These are phyloP conservation scores for Mesochorus sp. DNA, from an alignment of 2,888 invertebrate species.

Conservation along the genomic window DNA sequence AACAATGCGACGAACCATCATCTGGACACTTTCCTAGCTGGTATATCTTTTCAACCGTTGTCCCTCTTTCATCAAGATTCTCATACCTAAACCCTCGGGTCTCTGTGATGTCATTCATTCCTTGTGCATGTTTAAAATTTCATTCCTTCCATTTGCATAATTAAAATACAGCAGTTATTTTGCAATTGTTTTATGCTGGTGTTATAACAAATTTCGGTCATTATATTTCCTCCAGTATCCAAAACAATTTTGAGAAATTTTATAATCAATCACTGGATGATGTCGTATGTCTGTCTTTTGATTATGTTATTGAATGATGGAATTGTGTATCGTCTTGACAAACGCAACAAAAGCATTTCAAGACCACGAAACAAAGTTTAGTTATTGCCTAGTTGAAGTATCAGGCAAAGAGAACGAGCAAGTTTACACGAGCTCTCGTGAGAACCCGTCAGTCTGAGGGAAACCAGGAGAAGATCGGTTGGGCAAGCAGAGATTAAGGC, in stretches of 20 bases:
- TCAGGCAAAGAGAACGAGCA: slow-evolving; percentile 3
- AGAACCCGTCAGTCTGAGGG: slow-evolving; percentile 17
- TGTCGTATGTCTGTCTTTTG: background rate
- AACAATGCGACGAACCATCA: slow-evolving; percentile 72
- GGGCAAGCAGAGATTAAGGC: slow-evolving; percentile 73
- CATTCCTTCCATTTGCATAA: slow-evolving; percentile 76
- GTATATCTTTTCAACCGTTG: slow-evolving; percentile 49
- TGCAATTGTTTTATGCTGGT: background rate
- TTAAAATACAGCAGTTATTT: slow-evolving; percentile 73
- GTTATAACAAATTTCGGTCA: background rate
- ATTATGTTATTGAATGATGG: background rate
- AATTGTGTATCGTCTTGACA: background rate
- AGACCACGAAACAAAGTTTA: background rate
- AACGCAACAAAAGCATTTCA: background rate
- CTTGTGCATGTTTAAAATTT: slow-evolving; percentile 69
- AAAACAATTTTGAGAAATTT: too few relatives aligned
- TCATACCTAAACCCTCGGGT: slow-evolving; percentile 26
- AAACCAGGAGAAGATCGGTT: slow-evolving; percentile 63
- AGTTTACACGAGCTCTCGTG: slow-evolving; percentile 20
- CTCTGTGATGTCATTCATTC: slow-evolving; percentile 51
- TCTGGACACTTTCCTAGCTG: slow-evolving; percentile 52
- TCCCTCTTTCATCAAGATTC: slow-evolving; percentile 33
- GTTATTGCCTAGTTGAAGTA: slow-evolving; percentile 2
- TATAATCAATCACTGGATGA: background rate
- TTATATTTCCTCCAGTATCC: too few relatives aligned